phyloP scores from a whole-genome alignment of 2,113 vertebrate species.

The Oenanthe oenanthe region DNA sequence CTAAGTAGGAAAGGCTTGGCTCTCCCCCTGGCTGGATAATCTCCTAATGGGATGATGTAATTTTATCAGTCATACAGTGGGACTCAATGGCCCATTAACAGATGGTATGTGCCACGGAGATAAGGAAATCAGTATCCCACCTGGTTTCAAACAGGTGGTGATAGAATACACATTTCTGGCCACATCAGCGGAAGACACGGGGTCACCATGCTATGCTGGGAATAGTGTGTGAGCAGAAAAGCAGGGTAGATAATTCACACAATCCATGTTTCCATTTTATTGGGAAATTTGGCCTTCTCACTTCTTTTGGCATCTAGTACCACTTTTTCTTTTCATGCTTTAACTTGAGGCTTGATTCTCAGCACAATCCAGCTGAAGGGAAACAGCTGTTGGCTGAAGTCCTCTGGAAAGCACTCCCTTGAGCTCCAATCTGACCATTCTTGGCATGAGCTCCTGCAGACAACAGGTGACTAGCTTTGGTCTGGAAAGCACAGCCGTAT shows the following conservation, averaged over 20 bases:
- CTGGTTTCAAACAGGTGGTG: no score
- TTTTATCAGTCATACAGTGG: no score
- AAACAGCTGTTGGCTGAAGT: constrained; percentile 56
- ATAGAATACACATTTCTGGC: no score
- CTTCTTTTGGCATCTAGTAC: not conserved
- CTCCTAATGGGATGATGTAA: no score
- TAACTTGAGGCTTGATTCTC: constrained; percentile 23
- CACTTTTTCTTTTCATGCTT: constrained; percentile 2
- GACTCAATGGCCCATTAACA: no score
- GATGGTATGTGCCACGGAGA: no score
- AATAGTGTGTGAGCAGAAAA: not conserved
- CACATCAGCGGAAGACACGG: no score
- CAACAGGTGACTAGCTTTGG: constrained; percentile 64
- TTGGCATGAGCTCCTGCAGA: constrained; percentile 17
- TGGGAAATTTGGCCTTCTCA: not conserved
- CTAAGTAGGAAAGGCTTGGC: no score
- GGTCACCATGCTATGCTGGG: not conserved
- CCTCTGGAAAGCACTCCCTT: constrained; percentile 28
- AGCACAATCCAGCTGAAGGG: constrained; percentile 37
- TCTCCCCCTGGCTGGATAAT: no score
- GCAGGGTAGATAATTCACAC: not conserved
- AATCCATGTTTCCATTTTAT: not conserved
- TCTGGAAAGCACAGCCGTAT: not conserved
- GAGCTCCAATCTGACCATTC: constrained; percentile 9
- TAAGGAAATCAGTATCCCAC: no score